Percentiles rank a stretch among this genome's conserved stretches.
Conservation (phyloP, 2,113 vertebrate genomes). For the Argyrosomus japonicus region DNA sequence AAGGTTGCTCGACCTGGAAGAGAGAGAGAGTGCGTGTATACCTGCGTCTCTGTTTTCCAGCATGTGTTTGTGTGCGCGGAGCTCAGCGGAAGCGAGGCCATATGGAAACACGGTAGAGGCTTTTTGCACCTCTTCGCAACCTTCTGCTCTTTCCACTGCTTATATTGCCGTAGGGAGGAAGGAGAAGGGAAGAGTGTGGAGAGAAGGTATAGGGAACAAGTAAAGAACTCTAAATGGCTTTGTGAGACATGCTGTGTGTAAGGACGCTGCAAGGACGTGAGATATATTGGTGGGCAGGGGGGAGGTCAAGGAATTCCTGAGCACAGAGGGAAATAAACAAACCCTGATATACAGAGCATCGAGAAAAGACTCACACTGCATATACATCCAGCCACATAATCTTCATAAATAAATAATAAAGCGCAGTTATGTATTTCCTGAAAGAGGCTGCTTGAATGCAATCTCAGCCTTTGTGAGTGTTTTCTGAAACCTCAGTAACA, state of each 20-base stretch:
- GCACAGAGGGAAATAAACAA: conserved; percentile 51
- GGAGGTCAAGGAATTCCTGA: neutral
- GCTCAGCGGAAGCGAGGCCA: conserved; percentile 43
- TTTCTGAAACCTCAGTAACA: conserved; percentile 12
- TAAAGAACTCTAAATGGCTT: conserved; percentile 66
- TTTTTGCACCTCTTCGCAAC: conserved; percentile 79
- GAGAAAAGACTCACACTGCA: neutral
- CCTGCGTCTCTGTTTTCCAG: conserved; percentile 12
- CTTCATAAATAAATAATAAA: conserved; percentile 17
- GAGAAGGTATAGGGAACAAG: conserved; percentile 37
- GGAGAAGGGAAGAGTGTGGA: conserved; percentile 7
- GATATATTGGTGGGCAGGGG: conserved; percentile 1
- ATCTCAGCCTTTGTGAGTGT: neutral
- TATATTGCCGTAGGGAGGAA: conserved; percentile 60
- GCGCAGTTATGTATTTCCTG: neutral
- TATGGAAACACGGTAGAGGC: conserved; percentile 69
- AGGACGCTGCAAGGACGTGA: conserved; percentile 70
- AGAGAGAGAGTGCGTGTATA: neutral
- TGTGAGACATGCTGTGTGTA: conserved; percentile 56
- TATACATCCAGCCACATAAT: neutral
- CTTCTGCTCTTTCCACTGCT: conserved; percentile 66
- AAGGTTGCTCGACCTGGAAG: neutral
- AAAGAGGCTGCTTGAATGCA: neutral
- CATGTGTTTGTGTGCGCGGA: conserved; percentile 15
- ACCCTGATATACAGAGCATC: conserved; percentile 19